phyloP scores from a whole-genome alignment of 2,113 vertebrate genomes.

The Elephas maximus region DNA sequence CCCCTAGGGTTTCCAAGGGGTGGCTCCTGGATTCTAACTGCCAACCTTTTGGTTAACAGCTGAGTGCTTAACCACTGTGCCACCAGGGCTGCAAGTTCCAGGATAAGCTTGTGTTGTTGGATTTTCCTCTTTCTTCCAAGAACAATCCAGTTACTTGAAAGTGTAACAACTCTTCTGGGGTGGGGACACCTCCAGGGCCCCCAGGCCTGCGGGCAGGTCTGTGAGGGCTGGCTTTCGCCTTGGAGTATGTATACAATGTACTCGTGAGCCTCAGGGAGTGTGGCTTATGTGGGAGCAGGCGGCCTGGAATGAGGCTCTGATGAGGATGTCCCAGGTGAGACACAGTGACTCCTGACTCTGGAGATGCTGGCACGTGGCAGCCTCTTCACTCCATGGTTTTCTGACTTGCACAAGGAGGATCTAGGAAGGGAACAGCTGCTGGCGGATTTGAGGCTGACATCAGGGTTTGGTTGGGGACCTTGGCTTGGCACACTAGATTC shows the following conservation, averaged over 20 bases:
- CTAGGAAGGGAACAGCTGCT: not conserved
- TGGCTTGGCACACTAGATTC: not conserved
- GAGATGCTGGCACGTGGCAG: too few species aligned
- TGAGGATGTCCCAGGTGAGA: not conserved
- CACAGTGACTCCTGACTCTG: not conserved
- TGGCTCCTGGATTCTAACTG: too few species aligned
- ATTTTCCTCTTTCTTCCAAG: not conserved
- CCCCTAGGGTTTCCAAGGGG: too few species aligned
- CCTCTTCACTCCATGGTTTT: not conserved
- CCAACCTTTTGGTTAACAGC: too few species aligned
- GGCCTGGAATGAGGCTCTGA: not conserved
- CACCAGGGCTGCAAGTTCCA: not conserved
- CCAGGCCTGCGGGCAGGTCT: too few species aligned
- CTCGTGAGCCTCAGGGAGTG: too few species aligned
- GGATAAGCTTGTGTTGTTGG: not conserved
- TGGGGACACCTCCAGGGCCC: not conserved
- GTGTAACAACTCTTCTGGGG: too few species aligned
- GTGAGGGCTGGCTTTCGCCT: not conserved
- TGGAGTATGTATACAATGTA: accelerated
- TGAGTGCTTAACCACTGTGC: too few species aligned
- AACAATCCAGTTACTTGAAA: too few species aligned
- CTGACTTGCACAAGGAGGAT: not conserved
- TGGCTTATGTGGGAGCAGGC: too few species aligned
- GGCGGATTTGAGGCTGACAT: not conserved
- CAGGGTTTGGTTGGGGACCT: not conserved